Evolutionary conservation across 2,797 vertebrate genomes (phyloP), one percentile per base, ranked within the genome.

Genomic region (Scomberomorus guttatus): DNA sequence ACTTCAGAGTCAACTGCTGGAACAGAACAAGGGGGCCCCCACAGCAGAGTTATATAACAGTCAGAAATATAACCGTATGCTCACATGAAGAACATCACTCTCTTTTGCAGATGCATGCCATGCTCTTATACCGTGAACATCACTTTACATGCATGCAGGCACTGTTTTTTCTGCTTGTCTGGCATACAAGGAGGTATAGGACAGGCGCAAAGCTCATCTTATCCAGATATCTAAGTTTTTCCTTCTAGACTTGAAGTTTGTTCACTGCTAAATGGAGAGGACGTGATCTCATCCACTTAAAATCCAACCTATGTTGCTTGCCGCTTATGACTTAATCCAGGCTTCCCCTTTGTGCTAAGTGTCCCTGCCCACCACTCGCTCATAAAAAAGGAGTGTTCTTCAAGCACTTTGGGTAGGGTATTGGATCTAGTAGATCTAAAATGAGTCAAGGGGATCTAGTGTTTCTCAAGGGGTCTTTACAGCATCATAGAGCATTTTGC

Each of bases 201-300:
- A 67, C 75, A 68, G 44, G 79, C 22, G 42, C 54, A 79, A 70
- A 85, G 71, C 44, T 77, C 83, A 72, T 90, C 83, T 67, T 29
- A 56, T 76, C 51, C 64, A 73, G 22, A 80, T 79, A 76, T 72
- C 68, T 42, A 20, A 77, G 29, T 59, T 74, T 77, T 63, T 77
- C 39, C 39, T 79, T 81, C 48, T 70, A 61, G 72, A 65, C 63
- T 54, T 58, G 65, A 93, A 86, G 92, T 93, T 95, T 92, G 11
- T 83, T 86, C 93, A 92, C 93, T 92, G 89, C 90, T 93, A 93
- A 61, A 92, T 91, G 75, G 90, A 94, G 86, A 97, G 96, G 96
- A 96, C 96, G 90, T 97, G 97, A 98, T 94, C 94, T 98, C 96
- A 98, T 93, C 86, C 90, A 75, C 39, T 84, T 96, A 92, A 95